Conservation (phyloP, 1,140 invertebrate species). For the Pemphigus obesinymphae region DNA sequence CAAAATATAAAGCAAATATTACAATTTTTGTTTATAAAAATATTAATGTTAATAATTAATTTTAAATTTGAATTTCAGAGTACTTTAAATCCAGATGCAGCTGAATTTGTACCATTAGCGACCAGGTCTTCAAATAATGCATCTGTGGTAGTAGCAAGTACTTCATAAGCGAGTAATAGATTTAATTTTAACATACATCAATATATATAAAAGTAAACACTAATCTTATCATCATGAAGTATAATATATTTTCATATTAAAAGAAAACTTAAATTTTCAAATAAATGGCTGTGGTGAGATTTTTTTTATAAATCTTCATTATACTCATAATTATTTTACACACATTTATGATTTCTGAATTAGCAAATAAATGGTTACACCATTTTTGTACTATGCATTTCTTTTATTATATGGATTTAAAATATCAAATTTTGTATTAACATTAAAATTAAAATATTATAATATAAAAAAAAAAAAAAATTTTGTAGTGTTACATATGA, state of each 20-base stretch:
- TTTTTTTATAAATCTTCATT: slow-evolving; percentile 37
- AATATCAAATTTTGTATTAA: neutral
- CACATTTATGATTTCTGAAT: neutral
- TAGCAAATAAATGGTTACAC: neutral
- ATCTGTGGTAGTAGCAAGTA: slow-evolving; percentile 31
- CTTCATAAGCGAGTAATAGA: slow-evolving; percentile 15
- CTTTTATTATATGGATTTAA: neutral
- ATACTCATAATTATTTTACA: slow-evolving; percentile 30
- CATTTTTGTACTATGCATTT: neutral
- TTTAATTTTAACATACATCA: neutral
- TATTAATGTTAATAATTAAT: neutral
- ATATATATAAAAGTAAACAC: slow-evolving; percentile 24
- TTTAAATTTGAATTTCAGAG: slow-evolving; percentile 54
- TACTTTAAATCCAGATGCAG: slow-evolving; percentile 70
- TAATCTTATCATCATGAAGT: slow-evolving; percentile 20
- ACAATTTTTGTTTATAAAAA: too few species aligned
- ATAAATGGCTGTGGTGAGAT: slow-evolving; percentile 16
- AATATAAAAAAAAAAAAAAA: too few species aligned
- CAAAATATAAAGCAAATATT: neutral
- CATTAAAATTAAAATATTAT: neutral
- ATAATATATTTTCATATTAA: slow-evolving; percentile 38
- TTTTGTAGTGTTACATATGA: too few species aligned
- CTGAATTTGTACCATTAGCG: slow-evolving; percentile 64
- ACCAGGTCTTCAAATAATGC: slow-evolving; percentile 29
- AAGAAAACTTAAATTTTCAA: neutral